These are phyloP conservation scores for Lerista edwardsae DNA, from an alignment of 2,797 vertebrate genomes.

Conservation along the genomic window DNA sequence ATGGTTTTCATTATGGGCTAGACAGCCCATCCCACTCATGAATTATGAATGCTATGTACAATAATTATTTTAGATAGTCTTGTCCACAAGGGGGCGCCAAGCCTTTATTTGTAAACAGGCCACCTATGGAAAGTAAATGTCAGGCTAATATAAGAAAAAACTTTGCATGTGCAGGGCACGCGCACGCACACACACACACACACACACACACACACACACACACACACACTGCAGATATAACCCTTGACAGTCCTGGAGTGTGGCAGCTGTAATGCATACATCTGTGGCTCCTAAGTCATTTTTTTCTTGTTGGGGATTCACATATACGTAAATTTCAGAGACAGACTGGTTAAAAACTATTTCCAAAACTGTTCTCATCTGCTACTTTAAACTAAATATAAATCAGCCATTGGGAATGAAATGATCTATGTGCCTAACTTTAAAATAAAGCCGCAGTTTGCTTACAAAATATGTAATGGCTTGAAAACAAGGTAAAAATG, in stretches of 20 bases:
- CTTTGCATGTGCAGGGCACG: too few species aligned
- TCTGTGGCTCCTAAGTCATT: background rate
- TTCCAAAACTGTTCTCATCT: background rate
- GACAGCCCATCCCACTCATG: too few species aligned
- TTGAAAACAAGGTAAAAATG: constrained; percentile 26
- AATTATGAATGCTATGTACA: too few species aligned
- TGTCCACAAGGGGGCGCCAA: constrained; percentile 71
- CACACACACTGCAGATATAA: background rate
- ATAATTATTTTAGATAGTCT: too few species aligned
- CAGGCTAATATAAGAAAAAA: too few species aligned
- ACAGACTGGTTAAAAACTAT: background rate
- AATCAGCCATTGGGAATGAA: background rate
- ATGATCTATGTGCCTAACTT: background rate
- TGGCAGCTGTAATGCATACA: too few species aligned
- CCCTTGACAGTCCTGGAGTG: background rate
- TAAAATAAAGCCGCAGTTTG: constrained; percentile 13
- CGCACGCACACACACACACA: too few species aligned
- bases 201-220: too few species aligned
- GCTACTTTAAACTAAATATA: background rate
- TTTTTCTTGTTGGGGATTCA: background rate
- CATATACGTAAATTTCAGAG: background rate
- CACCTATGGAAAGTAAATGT: background rate
- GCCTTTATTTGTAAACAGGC: constrained; percentile 46
- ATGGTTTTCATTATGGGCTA: background rate
- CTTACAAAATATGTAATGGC: constrained; percentile 21